Evolutionary conservation across 2,113 vertebrate species (phyloP), one percentile per base, ranked within the genome.

Genomic region (Aldabrachelys gigantea): DNA sequence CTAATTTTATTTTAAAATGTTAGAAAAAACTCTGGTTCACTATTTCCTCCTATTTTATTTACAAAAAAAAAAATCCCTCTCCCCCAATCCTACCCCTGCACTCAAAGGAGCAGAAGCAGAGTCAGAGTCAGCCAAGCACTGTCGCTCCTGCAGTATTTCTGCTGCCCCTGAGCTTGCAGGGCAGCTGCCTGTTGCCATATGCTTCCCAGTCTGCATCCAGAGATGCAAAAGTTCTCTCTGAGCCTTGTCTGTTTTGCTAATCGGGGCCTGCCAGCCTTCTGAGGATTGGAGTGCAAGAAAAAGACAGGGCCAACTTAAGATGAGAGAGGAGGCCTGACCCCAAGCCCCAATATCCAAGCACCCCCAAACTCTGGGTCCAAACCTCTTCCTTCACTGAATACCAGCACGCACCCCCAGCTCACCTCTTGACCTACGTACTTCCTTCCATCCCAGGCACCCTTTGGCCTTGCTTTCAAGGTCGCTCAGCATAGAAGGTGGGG

Each of bases 351-450:
- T 75, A 83, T 56, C 80, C 22, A 38, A 29, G 10, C 12, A 29
- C 0, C 12, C 12, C 80, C 25, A 19, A 89, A 31, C 24, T 29
- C 50, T 86, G 85, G 9, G 65, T 85, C n/a, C 89, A 94, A 85
- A 91, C 94, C 94, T 94, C 62, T 94, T 83, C 85, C 41, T 69
- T 88, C 88, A 85, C 52, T 53, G 52, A 53, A 93, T 27, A 56
- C 54, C 81, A 91, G 87, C 91, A 94, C 78, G 80, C 81, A 87
- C n/a, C 88, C 72, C 83, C 90, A 95, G 47, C 47, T 49, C 10
- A 49, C 27, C 59, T 11, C 59, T 5, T 62, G 59, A 31, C 17
- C 52, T 53, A 19, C 6, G 7, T 53, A 78, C 82, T 90, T 91
- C 80, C 89, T 95, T 95, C 59, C 78, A 94, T 69, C 47, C 92